Conservation (phyloP, 1,140 invertebrate species). For the Dermatophagoides farinae region DNA sequence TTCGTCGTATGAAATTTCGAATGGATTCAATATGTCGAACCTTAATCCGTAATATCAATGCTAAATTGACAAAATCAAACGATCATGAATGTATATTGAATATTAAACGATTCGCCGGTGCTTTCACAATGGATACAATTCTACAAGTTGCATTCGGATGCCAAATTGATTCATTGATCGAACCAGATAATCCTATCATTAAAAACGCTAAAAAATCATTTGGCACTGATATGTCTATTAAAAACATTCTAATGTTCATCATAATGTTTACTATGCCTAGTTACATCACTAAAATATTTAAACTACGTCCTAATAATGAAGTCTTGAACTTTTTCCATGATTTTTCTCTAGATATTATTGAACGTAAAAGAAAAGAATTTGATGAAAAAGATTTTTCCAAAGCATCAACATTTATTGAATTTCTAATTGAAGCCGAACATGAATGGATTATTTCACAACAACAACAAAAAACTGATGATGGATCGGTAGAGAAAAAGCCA, state of each 20-base stretch:
- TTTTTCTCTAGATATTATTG: not conserved
- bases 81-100: not conserved
- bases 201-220: constrained; percentile 21
- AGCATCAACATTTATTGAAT: not conserved
- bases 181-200: constrained; percentile 27
- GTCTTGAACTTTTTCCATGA: not conserved
- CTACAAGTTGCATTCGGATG: constrained; percentile 36
- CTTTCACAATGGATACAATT: constrained; percentile 37
- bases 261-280: constrained; percentile 19
- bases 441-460: not conserved
- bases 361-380: not conserved
- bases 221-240: constrained; percentile 5
- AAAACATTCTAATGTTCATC: not conserved
- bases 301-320: not conserved
- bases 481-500: not conserved
- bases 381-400: not conserved
- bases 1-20: not conserved
- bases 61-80: not conserved
- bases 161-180: constrained; percentile 31
- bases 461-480: not conserved
- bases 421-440: not conserved
- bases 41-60: not conserved
- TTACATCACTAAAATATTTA: not conserved
- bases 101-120: constrained; percentile 2
- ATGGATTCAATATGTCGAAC: not conserved